These are phyloP conservation scores for Clarias pachynema DNA, from an alignment of 2,797 vertebrate genomes.

Conservation along the genomic window DNA sequence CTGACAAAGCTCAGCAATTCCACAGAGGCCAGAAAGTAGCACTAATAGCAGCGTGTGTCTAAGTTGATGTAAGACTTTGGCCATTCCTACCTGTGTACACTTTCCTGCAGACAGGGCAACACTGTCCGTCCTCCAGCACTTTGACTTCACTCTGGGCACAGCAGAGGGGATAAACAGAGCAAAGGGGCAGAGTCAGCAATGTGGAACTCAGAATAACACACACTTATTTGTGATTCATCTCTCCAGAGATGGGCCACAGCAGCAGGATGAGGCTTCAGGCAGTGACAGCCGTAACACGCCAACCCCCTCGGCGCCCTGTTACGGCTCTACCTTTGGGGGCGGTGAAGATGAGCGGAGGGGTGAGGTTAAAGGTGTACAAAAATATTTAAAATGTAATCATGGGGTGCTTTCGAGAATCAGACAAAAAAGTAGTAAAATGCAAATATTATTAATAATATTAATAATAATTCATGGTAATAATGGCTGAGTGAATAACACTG, in stretches of 20 bases:
- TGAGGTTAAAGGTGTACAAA: slow-evolving; percentile 15
- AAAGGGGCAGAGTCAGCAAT: slow-evolving; percentile 42
- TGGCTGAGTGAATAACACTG: not conserved
- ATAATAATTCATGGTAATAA: not conserved
- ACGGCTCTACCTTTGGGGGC: not conserved
- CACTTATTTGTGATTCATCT: slow-evolving; percentile 25
- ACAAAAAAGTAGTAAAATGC: not conserved
- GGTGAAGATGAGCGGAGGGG: not conserved
- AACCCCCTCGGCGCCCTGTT: not conserved
- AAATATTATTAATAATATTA: not conserved
- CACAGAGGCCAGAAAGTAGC: slow-evolving; percentile 16
- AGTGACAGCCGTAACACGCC: not conserved
- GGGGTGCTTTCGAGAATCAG: not conserved
- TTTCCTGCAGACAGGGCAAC: slow-evolving; percentile 83
- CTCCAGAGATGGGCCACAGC: slow-evolving; percentile 34
- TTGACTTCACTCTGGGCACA: slow-evolving; percentile 77
- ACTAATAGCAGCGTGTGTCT: slow-evolving; percentile 25
- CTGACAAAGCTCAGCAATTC: slow-evolving; percentile 41
- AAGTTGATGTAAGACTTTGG: slow-evolving; percentile 44
- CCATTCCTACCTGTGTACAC: slow-evolving; percentile 71
- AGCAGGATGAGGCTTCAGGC: slow-evolving; percentile 24
- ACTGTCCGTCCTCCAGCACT: slow-evolving; percentile 79
- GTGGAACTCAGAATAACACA: slow-evolving; percentile 45
- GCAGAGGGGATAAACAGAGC: slow-evolving; percentile 25
- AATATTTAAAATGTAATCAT: slow-evolving; percentile 4